These are phyloP conservation scores for Andrena hattorfiana DNA, from an alignment of 2,888 invertebrate genomes.

Conservation along the genomic window DNA sequence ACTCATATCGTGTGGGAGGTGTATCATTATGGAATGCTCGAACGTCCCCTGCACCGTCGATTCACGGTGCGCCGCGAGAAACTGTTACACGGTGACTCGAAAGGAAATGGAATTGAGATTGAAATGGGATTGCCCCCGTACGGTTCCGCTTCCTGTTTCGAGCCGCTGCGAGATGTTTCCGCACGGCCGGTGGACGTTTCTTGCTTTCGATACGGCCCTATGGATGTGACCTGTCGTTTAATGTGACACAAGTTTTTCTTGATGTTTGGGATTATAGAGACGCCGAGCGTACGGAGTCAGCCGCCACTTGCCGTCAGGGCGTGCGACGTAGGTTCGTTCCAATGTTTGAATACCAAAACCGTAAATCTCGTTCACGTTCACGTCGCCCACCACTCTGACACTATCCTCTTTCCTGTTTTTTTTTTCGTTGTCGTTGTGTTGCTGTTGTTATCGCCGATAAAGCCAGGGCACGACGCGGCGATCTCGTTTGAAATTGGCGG, in stretches of 20 bases:
- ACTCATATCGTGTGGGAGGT: conserved; percentile 25
- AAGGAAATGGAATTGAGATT: background rate
- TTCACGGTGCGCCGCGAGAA: background rate
- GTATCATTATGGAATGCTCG: conserved; percentile 38
- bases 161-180: background rate
- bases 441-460: background rate
- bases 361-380: conserved; percentile 33
- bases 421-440: too few species aligned
- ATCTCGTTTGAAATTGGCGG: background rate
- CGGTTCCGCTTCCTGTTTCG: background rate
- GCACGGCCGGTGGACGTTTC: conserved; percentile 53
- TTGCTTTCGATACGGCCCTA: conserved; percentile 60
- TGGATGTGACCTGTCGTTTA: conserved; percentile 64
- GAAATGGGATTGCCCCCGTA: background rate
- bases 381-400: conserved; percentile 27
- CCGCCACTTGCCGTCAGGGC: conserved; percentile 76
- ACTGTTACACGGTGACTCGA: conserved; percentile 19
- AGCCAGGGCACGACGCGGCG: background rate
- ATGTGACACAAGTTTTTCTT: conserved; percentile 77
- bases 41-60: conserved; percentile 31
- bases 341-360: conserved; percentile 66
- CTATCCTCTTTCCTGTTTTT: background rate
- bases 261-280: conserved; percentile 82
- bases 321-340: conserved; percentile 82
- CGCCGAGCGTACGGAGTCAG: conserved; percentile 79